phyloP scores from a whole-genome alignment of 2,888 invertebrate species.

The Drosophila quasianomalipes region DNA sequence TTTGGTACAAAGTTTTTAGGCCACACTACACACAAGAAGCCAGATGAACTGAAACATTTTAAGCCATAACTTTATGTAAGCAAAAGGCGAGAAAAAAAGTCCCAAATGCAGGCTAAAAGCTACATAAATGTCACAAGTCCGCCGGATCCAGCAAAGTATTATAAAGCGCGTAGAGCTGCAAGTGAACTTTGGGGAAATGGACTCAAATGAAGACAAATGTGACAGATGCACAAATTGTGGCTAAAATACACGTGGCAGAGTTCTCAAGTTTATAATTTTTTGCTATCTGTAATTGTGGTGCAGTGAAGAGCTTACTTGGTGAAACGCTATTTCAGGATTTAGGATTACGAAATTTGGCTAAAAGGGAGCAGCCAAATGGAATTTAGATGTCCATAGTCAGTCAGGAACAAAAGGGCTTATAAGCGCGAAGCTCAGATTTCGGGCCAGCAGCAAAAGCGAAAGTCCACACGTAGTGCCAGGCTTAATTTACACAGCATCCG shows the following conservation, averaged over 20 bases:
- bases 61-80: conserved; percentile 71
- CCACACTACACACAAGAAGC: conserved; percentile 21
- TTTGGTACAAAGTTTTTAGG: conserved; percentile 36
- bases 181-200: conserved; percentile 29
- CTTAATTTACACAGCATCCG: conserved; percentile 75
- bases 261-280: conserved; percentile 11
- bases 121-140: conserved; percentile 70
- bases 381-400: conserved; percentile 38
- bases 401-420: conserved; percentile 29
- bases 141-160: conserved; percentile 15
- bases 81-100: conserved; percentile 12
- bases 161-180: conserved; percentile 35
- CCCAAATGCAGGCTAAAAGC: conserved; percentile 50
- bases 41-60: conserved; percentile 58
- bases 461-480: conserved; percentile 27
- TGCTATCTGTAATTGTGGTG: conserved; percentile 20
- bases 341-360: conserved; percentile 16
- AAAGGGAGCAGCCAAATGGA: conserved; percentile 24
- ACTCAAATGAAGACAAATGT: conserved; percentile 70
- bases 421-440: conserved; percentile 7
- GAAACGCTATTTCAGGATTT: conserved; percentile 38
- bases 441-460: neutral
- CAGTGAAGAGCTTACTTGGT: conserved; percentile 39
- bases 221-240: conserved; percentile 41
- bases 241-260: conserved; percentile 53